Base-by-base conservation (phyloP, 2,888 invertebrate genomes). In the Eilema caniola region DNA sequence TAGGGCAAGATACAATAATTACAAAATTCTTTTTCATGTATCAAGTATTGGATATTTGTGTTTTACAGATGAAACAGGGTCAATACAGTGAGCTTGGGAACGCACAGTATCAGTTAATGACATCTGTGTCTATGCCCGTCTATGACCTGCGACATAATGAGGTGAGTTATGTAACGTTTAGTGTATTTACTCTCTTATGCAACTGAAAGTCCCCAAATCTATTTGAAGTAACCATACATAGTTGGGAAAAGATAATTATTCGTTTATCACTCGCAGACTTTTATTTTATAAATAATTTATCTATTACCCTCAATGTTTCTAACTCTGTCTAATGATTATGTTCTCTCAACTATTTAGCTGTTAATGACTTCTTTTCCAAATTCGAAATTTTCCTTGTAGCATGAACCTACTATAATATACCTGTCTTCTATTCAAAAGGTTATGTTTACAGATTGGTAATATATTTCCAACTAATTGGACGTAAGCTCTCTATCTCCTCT, bases 91-190 rank as follows among this genome's bases (percentile, higher is more conserved):
- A 96, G 82, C 89, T 96, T 23, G 97, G 95, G 69, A 94, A 95
- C 82, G 90, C 97, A 80, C 95, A 96, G 71, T 98, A 98, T 89
- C 97, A 97, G 83, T 95, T 99, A 88, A 98, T 99, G 97, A 99
- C 98, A 20, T 98, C 99, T 11, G 98, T 99, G 23, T 98, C 99
- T 70, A 97, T 98, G 96, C 99, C 99, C 11, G 99, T 99, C 56
- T 99, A 98, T 90, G 98, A 99, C 94, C 96, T 97, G 81, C 97
- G 98, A 63, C 97, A 97, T 81, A 97, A 97, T 91, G 97, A 97
- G 96, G 98, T 98, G 96, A 96, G 97, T 86, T 79, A 69, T 66
- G 68, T 74, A 73, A 71, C 66, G 62, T 71, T 70, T 71, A 69
- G 59, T 70, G 62, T 73, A 76, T 67, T 74, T 23, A 24, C 12